A percentile compares a stretch with the other conserved stretches of the same genome.
Conservation (phyloP, 2,888 invertebrate species). For the Masnerella sp. region DNA sequence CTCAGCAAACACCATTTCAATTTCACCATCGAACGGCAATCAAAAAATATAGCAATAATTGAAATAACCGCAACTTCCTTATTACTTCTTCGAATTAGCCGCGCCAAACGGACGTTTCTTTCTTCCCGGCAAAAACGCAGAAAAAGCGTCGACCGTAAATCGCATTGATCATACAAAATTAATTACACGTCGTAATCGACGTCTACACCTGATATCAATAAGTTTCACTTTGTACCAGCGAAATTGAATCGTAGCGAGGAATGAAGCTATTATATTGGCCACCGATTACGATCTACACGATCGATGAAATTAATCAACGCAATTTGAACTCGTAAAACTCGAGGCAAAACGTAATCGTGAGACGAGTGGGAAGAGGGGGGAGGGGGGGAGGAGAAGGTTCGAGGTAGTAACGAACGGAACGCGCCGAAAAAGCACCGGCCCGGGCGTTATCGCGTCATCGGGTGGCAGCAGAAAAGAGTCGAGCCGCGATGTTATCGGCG, state of each 20-base stretch:
- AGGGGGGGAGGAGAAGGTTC: neutral
- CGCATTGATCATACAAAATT: too few relatives aligned
- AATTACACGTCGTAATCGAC: conserved; percentile 25
- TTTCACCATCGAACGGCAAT: too few relatives aligned
- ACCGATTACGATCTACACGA: conserved; percentile 51
- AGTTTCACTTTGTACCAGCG: conserved; percentile 41
- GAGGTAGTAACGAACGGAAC: conserved; percentile 62
- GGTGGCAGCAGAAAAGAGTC: conserved; percentile 69
- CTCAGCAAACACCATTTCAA: too few relatives aligned
- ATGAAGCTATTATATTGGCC: conserved; percentile 46
- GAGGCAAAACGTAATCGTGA: conserved; percentile 20
- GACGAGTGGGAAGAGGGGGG: conserved; percentile 31
- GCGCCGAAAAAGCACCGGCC: conserved; percentile 76
- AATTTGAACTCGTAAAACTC: conserved; percentile 28
- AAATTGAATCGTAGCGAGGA: conserved; percentile 43
- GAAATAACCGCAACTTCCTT: too few relatives aligned
- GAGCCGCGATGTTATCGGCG: conserved; percentile 73
- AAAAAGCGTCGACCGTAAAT: too few relatives aligned
- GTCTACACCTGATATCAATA: conserved; percentile 33
- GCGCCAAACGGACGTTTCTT: too few relatives aligned
- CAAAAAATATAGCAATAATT: too few relatives aligned
- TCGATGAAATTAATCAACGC: conserved; percentile 55
- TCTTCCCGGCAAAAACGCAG: too few relatives aligned
- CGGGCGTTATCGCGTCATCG: conserved; percentile 72
- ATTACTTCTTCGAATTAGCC: too few relatives aligned